These are phyloP conservation scores for Aricia agestis DNA, from an alignment of 1,140 invertebrate genomes.

Conservation along the genomic window DNA sequence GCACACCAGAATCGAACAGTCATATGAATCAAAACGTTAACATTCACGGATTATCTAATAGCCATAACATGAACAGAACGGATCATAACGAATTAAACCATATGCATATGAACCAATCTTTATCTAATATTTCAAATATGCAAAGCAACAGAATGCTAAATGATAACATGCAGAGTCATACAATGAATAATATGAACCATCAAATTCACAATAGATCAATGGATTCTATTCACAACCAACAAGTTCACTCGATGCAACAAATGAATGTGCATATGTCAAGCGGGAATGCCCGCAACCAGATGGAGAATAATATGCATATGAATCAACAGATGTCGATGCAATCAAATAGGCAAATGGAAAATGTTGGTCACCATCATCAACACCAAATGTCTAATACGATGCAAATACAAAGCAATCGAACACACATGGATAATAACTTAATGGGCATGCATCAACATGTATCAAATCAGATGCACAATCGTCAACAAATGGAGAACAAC, in stretches of 20 bases:
- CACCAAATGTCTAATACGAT: constrained; percentile 67
- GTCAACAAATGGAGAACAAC: constrained; percentile 64
- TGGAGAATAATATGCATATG: constrained; percentile 64
- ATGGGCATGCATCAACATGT: constrained; percentile 67
- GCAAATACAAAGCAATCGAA: constrained; percentile 63
- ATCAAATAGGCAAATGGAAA: constrained; percentile 66
- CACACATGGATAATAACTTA: constrained; percentile 57
- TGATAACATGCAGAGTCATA: constrained; percentile 62
- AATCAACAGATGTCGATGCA: constrained; percentile 62
- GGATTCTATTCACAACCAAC: constrained; percentile 61
- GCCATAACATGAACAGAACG: constrained; percentile 52
- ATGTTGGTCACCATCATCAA: constrained; percentile 57
- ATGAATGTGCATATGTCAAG: constrained; percentile 59
- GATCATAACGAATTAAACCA: constrained; percentile 62
- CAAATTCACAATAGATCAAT: constrained; percentile 65
- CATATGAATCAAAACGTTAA: constrained; percentile 60
- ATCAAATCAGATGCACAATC: constrained; percentile 64
- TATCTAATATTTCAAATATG: constrained; percentile 62
- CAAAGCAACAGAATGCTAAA: constrained; percentile 69
- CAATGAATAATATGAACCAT: constrained; percentile 55
- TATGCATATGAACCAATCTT: constrained; percentile 65
- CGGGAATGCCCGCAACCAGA: constrained; percentile 47
- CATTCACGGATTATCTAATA: constrained; percentile 57
- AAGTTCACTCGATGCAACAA: constrained; percentile 65
- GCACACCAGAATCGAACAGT: constrained; percentile 52